These are phyloP conservation scores for Choloepus didactylus DNA, from an alignment of 2,797 vertebrate genomes.

Conservation along the genomic window DNA sequence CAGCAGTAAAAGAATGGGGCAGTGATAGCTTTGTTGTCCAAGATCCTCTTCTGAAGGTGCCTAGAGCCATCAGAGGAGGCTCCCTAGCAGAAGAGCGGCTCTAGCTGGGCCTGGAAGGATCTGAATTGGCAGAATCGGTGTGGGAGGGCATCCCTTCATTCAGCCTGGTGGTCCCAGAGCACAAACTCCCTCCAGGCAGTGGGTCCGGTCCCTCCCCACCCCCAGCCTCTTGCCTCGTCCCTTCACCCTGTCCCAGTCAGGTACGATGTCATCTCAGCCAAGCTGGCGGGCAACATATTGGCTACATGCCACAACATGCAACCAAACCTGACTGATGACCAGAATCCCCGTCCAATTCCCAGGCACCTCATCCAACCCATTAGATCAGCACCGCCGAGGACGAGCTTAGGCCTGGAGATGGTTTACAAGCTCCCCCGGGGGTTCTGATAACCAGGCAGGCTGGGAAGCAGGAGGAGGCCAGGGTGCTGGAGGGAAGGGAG, in stretches of 20 bases:
- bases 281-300: not conserved
- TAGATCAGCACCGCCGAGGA: not conserved
- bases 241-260: not conserved
- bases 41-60: not conserved
- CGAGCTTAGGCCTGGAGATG: not conserved
- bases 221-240: not conserved
- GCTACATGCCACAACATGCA: not conserved
- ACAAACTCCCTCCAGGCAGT: not conserved
- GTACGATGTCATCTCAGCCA: slow-evolving; percentile 52
- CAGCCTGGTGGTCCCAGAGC: not conserved
- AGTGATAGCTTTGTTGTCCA: not conserved
- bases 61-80: not conserved
- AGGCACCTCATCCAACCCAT: not conserved
- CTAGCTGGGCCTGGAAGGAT: not conserved
- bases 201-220: not conserved
- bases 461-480: not conserved
- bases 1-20: not conserved
- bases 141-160: not conserved
- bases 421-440: slow-evolving; percentile 43
- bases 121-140: not conserved
- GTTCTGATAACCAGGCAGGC: slow-evolving; percentile 3
- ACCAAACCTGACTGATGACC: not conserved
- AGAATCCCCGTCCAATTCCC: not conserved
- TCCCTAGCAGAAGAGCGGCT: not conserved
- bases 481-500: not conserved